Evolutionary conservation across 2,797 vertebrate genomes (phyloP).

Genomic region (Fratercula arctica): DNA sequence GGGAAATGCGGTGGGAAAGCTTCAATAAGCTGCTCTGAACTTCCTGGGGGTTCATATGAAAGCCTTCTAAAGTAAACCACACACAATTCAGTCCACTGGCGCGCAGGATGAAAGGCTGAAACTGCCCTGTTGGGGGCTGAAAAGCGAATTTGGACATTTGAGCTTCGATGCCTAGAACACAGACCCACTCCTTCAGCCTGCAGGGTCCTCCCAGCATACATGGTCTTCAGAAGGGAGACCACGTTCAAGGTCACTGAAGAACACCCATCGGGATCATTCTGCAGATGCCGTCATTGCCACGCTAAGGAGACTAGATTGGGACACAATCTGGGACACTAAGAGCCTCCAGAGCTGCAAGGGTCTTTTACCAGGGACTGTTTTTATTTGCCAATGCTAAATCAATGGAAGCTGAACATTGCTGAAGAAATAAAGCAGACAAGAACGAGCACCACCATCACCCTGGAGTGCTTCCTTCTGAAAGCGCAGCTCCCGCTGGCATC

Average conservation of each 20-base stretch:
- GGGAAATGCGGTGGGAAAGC: neutral
- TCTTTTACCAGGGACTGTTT: neutral
- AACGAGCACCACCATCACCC: accelerated
- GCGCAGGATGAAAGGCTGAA: neutral
- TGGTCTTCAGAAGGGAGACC: neutral
- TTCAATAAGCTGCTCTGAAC: neutral
- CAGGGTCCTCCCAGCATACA: neutral
- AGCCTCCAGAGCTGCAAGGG: neutral
- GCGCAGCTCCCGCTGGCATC: neutral
- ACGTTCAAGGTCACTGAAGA: neutral
- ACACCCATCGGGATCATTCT: neutral
- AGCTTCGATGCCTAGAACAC: accelerated
- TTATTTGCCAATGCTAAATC: neutral
- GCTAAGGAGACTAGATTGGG: neutral
- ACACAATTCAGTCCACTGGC: neutral
- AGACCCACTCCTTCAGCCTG: neutral
- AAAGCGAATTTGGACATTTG: neutral
- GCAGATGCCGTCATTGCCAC: neutral
- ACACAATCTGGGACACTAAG: neutral
- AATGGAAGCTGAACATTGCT: accelerated
- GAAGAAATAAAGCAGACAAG: neutral
- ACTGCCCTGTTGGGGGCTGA: accelerated
- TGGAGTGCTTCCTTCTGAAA: neutral
- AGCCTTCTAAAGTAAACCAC: neutral
- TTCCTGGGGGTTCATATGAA: neutral